Evolutionary conservation across 64 coral and sea anemone species (phyloP), one percentile per base, ranked within the genome.

Genomic region (Pachyseris speciosa): DNA sequence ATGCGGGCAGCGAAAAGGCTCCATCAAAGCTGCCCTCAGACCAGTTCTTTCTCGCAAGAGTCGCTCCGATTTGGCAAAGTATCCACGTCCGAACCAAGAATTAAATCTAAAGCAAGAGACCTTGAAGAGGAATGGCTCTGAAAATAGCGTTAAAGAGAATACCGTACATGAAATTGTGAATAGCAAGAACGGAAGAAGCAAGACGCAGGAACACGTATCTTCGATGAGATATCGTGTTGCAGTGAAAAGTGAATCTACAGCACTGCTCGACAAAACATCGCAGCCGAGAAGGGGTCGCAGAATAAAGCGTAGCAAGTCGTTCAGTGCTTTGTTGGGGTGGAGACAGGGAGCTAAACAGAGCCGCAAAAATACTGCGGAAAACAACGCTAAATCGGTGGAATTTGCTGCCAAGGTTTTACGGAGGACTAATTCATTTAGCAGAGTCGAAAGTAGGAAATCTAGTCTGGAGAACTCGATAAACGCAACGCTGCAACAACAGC

Each of bases 11-110:
- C 77, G 77, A 37, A 37, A 52, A 15, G 61, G 77, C 17, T 81
- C 77, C 19, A 81, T 81, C 53, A 81, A 81, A 60, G 77, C 77
- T 81, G 77, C 77, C 20, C 53, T 81, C 3, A 59, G 52, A 39
- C 77, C 77, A 61, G 77, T 81, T 40, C n/a, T 81, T 37, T 81
- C 77, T 40, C 77, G 77, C 20, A 81, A 81, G 77, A 61, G 51
- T 81, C 77, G 77, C 1, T 81, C 77, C 7, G 77, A 81, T 61
- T 81, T 81, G 40, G 77, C 77, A 11, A 81, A 40, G 61, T 81
- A 81, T 26, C 19, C 77, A 26, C 77, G 77, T 81, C 29, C 48
- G 36, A 81, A 81, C 52, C 34, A 24, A 2, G 34, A 60, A 30
- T 52, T 58, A 24, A 81, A 60, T 40, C 34, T 81, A 39, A 61